Conservation (phyloP, 2,797 vertebrate genomes). For the Mionectes olivaceus region DNA sequence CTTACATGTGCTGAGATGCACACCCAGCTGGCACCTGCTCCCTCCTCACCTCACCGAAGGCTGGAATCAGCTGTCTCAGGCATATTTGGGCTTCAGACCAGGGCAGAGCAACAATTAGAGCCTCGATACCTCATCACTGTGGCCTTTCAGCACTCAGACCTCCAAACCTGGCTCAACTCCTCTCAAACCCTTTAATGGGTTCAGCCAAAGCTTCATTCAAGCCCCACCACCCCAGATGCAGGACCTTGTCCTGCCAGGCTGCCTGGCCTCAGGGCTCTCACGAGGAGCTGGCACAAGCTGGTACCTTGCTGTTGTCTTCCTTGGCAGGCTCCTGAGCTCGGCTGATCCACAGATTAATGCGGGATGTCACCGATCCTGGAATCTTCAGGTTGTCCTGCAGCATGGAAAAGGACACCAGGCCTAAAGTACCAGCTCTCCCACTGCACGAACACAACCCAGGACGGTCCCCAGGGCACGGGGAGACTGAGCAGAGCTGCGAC, state of each 20-base stretch:
- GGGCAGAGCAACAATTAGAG: not conserved
- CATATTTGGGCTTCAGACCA: not conserved
- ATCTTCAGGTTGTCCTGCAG: constrained; percentile 83
- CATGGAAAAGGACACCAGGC: not conserved
- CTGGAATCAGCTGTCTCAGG: not conserved
- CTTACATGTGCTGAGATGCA: accelerated
- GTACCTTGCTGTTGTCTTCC: constrained; percentile 74
- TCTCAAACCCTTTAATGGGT: not conserved
- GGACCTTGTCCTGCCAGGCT: not conserved
- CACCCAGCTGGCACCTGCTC: not conserved
- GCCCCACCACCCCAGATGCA: not conserved
- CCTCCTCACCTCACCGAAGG: not conserved
- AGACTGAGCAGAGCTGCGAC: not conserved
- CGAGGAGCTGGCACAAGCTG: accelerated
- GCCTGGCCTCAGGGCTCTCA: not conserved
- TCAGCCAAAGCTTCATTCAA: not conserved
- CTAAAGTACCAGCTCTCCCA: not conserved
- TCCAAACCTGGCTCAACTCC: not conserved
- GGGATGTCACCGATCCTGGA: constrained; percentile 83
- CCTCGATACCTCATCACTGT: accelerated
- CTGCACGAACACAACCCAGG: accelerated
- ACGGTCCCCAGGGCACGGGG: not conserved
- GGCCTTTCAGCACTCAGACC: not conserved
- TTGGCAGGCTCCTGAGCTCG: constrained; percentile 74
- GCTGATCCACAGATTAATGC: constrained; percentile 88